A percentile compares a stretch with the other conserved stretches of the same genome.
These are phyloP conservation scores for Nyctibius grandis DNA, from an alignment of 2,797 vertebrate genomes.

Conservation along the genomic window DNA sequence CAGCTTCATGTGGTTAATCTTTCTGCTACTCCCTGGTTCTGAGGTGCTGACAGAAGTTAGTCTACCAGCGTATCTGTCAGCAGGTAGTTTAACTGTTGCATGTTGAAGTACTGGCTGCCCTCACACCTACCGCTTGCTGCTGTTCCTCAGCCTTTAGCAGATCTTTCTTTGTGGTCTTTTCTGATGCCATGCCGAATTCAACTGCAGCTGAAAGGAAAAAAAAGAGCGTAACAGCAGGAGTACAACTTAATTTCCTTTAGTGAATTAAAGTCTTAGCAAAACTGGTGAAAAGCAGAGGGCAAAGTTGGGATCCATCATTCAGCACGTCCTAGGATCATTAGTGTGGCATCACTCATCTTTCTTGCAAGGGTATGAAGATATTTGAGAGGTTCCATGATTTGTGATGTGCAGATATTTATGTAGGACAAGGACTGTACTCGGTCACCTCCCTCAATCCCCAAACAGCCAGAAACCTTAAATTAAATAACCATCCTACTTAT, in stretches of 20 bases:
- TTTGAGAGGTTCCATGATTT: not conserved
- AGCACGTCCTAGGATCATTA: not conserved
- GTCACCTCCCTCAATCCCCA: not conserved
- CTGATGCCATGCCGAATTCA: conserved; percentile 29
- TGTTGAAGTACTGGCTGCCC: not conserved
- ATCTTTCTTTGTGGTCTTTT: not conserved
- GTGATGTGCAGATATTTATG: not conserved
- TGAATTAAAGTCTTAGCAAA: not conserved
- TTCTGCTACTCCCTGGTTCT: not conserved
- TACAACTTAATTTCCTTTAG: not conserved
- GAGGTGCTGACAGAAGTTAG: not conserved
- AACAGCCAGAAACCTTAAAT: not conserved
- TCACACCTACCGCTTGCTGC: conserved; percentile 38
- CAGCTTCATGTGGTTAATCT: not conserved
- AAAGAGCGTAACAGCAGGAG: not conserved
- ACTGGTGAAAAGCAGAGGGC: not conserved
- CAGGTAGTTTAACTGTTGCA: not conserved
- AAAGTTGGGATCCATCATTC: not conserved
- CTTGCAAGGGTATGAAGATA: not conserved
- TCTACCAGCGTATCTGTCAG: not conserved
- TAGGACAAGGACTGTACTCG: not conserved
- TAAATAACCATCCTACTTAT: not conserved
- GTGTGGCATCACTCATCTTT: not conserved
- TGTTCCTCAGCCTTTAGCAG: conserved; percentile 26
- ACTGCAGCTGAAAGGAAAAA: conserved; percentile 6